Evolutionary conservation across 2,797 vertebrate species (phyloP), one percentile per base, ranked within the genome.

Genomic region (Dicrostonyx torquatus): DNA sequence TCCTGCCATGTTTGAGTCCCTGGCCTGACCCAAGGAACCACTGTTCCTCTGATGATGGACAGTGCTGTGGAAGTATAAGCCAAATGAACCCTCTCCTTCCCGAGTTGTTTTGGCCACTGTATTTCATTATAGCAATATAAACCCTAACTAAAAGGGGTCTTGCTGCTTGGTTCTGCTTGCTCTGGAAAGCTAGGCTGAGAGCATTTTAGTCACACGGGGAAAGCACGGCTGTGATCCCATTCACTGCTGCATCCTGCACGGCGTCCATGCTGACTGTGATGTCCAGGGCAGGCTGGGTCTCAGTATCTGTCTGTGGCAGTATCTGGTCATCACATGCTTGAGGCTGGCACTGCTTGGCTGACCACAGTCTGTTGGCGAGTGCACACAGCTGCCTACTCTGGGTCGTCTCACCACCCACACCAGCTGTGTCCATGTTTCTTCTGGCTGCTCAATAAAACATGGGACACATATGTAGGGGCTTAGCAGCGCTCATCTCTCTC

Each of bases 361-460:
- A 24, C 31, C 55, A 2, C 86, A 66, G n/a, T 15, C 45, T 0
- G 0, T 18, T 18, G 22, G 24, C 4, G 5, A 29, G 29, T 62
- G 17, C 76, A 37, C 20, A 37, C 48, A 72, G 68, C 3, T n/a
- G 15, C 29, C 45, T 24, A 3, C 45, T n/a, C 43, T 14, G 0
- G 58, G 58, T 75, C 14, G 37, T n/a, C 5, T 34, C 0, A 0
- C 53, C 7, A 10, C 60, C 50, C 43, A 90, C 77, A 88, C 92
- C n/a, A 24, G 31, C 37, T 94, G 87, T 24, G 84, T 95, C 92
- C 53, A 58, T 20, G 26, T 88, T 68, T 94, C n/a, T 62, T 20
- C 70, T 62, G 86, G 80, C 88, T 78, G 86, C 90, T 76, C 85
- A 89, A 55, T 14, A 31, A 45, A 34, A 53, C 50, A 70, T 62